Evolutionary conservation across 2,797 vertebrate genomes (phyloP).

Genomic region (Galagoides demidoff): DNA sequence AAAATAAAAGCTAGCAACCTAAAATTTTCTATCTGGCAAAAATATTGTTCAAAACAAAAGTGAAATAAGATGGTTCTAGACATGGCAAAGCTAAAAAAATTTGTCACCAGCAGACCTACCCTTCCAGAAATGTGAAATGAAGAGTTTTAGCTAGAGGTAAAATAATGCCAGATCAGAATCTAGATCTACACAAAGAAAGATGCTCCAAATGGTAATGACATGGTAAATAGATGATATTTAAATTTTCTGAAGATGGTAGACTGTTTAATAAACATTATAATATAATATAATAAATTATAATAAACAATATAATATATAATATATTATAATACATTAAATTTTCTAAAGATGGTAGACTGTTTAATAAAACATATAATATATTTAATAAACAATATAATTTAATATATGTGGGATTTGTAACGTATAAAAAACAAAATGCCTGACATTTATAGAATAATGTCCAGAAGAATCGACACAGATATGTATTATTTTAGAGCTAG

Average conservation of each 20-base stretch:
- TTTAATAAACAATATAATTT: too few species aligned
- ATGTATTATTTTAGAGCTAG: neutral
- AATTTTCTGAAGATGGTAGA: neutral
- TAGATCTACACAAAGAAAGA: neutral
- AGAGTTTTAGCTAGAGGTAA: neutral
- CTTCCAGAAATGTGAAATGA: neutral
- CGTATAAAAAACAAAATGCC: neutral
- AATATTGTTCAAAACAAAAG: neutral
- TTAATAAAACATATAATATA: neutral
- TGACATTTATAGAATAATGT: neutral
- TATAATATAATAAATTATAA: too few species aligned
- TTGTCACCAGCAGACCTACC: neutral
- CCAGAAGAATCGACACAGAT: neutral
- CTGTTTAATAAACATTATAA: neutral
- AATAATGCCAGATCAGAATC: neutral
- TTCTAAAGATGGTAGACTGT: neutral
- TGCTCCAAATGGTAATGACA: neutral
- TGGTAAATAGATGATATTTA: neutral
- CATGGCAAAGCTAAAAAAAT: neutral
- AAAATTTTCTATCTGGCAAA: neutral
- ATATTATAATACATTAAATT: too few species aligned
- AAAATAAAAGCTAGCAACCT: constrained; percentile 19
- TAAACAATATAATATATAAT: too few species aligned
- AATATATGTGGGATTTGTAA: neutral
- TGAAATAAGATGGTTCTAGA: neutral